Evolutionary conservation across 1,140 invertebrate genomes (phyloP), one percentile per base, ranked within the genome.

Genomic region (Caerostris extrusa): DNA sequence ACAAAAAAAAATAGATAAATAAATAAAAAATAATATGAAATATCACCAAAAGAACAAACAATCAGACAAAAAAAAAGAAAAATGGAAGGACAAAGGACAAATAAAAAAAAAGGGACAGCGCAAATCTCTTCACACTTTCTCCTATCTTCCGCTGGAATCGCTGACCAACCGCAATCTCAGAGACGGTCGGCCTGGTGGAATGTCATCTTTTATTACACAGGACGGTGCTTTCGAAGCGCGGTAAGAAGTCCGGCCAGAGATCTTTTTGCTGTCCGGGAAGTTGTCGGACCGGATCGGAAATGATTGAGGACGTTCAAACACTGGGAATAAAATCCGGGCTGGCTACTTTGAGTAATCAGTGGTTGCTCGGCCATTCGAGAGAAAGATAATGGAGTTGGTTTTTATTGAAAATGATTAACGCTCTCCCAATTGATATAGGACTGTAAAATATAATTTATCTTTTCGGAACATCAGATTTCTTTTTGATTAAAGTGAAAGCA

Each of bases 181-280:
- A 58, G 82, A 58, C 82, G 64, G 12, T 67, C 64, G 64, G n/a
- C n/a, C 64, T 57, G 82, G n/a, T 12, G 82, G 82, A 64, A 64
- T 87, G 85, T 64, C 85, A 87, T 87, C 85, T 87, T 87, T 87
- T 87, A 87, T 87, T 87, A 61, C 60, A 87, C 85, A 87, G 85
- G 53, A 61, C n/a, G 56, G n/a, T 64, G 60, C 7, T 50, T 64
- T 53, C 60, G 17, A 58, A 87, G 12, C 55, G 50, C 85, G 50
- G 85, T 50, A 17, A 87, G 85, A 87, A 64, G 57, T 56, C 17
- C 17, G 85, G 60, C 58, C 85, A 67, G 57, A 53, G 85, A 87
- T 87, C 85, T 83, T 83, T 83, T 83, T 83, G 53, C 56, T 83
- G 53, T 56, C 53, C 53, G 5, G 12, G 81, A 17, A 83, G 53